A percentile compares a stretch with the other conserved stretches of the same genome.
Conservation (phyloP, 2,797 vertebrate genomes). For the Siniperca scherzeri region DNA sequence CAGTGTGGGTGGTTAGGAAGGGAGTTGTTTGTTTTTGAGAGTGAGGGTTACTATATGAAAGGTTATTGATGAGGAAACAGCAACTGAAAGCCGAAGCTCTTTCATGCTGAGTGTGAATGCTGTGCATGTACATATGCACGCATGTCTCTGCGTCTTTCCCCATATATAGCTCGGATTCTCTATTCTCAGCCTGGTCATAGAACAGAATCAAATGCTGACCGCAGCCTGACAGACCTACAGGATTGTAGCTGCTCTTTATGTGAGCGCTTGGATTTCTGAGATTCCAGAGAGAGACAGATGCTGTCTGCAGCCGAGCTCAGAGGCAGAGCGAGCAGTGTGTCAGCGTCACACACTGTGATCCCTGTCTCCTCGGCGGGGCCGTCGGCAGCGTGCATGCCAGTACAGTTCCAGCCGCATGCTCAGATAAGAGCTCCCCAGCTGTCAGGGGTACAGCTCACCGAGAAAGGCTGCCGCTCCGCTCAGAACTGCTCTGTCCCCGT, state of each 20-base stretch:
- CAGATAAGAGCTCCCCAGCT: slow-evolving; percentile 78
- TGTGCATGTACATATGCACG: not conserved
- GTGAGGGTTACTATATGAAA: slow-evolving; percentile 23
- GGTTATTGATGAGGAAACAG: slow-evolving; percentile 36
- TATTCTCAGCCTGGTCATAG: not conserved
- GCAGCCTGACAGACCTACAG: slow-evolving; percentile 43
- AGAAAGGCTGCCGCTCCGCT: slow-evolving; percentile 48
- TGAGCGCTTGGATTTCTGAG: slow-evolving; percentile 40
- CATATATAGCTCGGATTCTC: not conserved
- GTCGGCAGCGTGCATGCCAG: slow-evolving; percentile 51
- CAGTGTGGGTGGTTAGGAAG: slow-evolving; percentile 16
- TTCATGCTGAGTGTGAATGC: not conserved
- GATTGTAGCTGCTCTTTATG: slow-evolving; percentile 41
- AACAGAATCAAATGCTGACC: slow-evolving; percentile 39
- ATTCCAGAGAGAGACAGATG: slow-evolving; percentile 64
- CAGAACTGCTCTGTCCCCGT: slow-evolving; percentile 44
- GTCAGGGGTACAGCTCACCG: slow-evolving; percentile 63
- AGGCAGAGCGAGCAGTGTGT: slow-evolving; percentile 65
- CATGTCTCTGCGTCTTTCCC: not conserved
- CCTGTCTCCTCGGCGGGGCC: slow-evolving; percentile 54
- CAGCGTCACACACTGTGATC: slow-evolving; percentile 70
- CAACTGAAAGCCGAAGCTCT: slow-evolving; percentile 8
- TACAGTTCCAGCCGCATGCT: slow-evolving; percentile 69
- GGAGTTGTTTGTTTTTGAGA: slow-evolving; percentile 31
- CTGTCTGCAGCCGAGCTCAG: slow-evolving; percentile 58